Evolutionary conservation across 2,888 invertebrate genomes (phyloP).

Genomic region (Deilephila porcellus): DNA sequence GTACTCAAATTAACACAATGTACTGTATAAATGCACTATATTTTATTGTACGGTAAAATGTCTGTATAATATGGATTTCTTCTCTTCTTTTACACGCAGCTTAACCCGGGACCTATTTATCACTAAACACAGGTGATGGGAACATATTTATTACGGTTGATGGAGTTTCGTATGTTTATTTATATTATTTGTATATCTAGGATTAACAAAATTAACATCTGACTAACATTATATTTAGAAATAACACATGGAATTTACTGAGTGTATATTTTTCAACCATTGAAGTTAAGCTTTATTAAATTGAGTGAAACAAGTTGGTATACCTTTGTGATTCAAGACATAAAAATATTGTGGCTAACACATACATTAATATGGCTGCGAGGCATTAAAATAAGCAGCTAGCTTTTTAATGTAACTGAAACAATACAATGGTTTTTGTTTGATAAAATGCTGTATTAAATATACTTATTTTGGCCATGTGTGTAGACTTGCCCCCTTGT

Average conservation of each 20-base stretch:
- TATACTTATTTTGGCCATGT: neutral
- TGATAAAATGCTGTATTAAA: constrained; percentile 1
- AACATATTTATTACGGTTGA: constrained; percentile 72
- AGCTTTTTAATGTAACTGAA: neutral
- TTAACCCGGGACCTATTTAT: constrained; percentile 85
- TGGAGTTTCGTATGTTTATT: constrained; percentile 29
- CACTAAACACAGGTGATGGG: constrained; percentile 85
- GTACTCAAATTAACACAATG: constrained; percentile 16
- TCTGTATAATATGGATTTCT: constrained; percentile 73
- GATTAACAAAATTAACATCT: neutral
- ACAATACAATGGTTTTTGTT: neutral
- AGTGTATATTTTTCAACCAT: constrained; percentile 2
- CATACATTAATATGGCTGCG: constrained; percentile 21
- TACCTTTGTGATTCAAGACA: neutral
- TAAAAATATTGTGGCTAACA: constrained; percentile 30
- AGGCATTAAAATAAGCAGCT: constrained; percentile 25
- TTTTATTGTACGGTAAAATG: constrained; percentile 48
- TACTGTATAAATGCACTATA: constrained; percentile 41
- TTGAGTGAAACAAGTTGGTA: constrained; percentile 4
- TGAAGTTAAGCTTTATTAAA: constrained; percentile 15
- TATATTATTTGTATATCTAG: neutral
- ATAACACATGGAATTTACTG: neutral
- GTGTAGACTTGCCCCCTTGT: neutral
- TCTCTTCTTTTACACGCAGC: constrained; percentile 85
- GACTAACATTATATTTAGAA: neutral